Base-by-base conservation (phyloP, 2,888 invertebrate genomes). In the Hipparchia sbordonii region DNA sequence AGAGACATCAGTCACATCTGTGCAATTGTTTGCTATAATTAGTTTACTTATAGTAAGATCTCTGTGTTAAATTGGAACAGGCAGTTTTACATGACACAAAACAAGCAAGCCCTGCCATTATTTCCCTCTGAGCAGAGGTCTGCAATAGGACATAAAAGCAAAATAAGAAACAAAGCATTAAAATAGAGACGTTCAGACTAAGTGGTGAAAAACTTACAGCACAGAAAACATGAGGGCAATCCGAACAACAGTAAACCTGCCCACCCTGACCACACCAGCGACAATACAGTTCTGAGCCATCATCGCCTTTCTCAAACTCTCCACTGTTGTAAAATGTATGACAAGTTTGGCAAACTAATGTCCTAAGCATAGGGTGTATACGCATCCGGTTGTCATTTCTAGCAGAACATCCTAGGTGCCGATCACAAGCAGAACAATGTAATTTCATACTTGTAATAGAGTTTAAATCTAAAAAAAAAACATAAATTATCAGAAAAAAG, bases 191-290 rank as follows among this genome's bases (percentile, higher is more conserved):
- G 23, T 23, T 23, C 23, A 0, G 23, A 23, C 23, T 23, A 23
- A 57, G 57, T 23, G 67, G 68, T 9, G 69, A 51, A 23, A 39
- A 57, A 46, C 45, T 89, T 89, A 95, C 95, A 86, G 95, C 96
- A 87, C 96, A 96, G 85, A 96, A 96, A 0, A 96, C 96, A 89
- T 95, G 96, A 66, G 96, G 95, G 77, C 97, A 97, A 76, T 95
- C 95, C 2, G 97, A 95, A 82, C 97, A 97, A 83, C 97, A 97
- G 82, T 97, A 96, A 0, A 97, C 96, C 87, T 96, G 96, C 5
- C 96, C 96, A 5, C 95, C 97, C 85, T 97, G 97, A 0, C 97
- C 97, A 82, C 97, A 97, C 97, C 97, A 97, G 67, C 97, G 95
- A 80, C 97, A 97, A 82, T 97, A 97, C 75, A 97, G 89, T 84